phyloP scores from a whole-genome alignment of 2,797 vertebrate species.

The Myripristis jacobus region DNA sequence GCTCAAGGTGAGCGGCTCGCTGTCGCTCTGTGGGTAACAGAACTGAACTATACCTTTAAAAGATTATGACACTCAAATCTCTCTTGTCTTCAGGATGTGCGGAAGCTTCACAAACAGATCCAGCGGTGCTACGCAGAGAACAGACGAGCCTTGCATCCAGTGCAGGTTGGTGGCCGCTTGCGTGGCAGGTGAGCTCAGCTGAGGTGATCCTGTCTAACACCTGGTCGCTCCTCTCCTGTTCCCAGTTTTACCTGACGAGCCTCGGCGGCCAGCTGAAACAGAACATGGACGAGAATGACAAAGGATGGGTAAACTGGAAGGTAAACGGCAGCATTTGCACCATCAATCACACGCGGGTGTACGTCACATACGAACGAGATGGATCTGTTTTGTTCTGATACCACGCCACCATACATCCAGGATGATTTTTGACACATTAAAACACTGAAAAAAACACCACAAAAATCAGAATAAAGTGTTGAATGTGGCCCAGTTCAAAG shows the following conservation, averaged over 20 bases:
- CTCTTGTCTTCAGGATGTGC: constrained; percentile 86
- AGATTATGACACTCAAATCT: too few species aligned
- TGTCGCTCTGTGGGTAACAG: too few species aligned
- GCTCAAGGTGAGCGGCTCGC: constrained; percentile 92
- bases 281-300: constrained; percentile 96
- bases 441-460: too few species aligned
- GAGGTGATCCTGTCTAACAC: neutral
- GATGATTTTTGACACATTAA: too few species aligned
- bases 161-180: constrained; percentile 84
- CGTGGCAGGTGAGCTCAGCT: neutral
- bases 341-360: neutral
- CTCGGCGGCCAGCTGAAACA: constrained; percentile 93
- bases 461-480: too few species aligned
- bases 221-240: neutral
- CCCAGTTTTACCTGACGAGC: constrained; percentile 93
- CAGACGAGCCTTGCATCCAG: constrained; percentile 89
- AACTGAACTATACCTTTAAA: too few species aligned
- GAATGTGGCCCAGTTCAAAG: too few species aligned
- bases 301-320: constrained; percentile 99
- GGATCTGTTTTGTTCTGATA: too few species aligned
- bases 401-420: too few species aligned
- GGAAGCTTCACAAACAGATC: constrained; percentile 98
- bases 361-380: too few species aligned
- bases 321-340: constrained; percentile 71
- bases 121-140: constrained; percentile 97